phyloP scores from a whole-genome alignment of 2,888 invertebrate species.

The Acleris emargana region DNA sequence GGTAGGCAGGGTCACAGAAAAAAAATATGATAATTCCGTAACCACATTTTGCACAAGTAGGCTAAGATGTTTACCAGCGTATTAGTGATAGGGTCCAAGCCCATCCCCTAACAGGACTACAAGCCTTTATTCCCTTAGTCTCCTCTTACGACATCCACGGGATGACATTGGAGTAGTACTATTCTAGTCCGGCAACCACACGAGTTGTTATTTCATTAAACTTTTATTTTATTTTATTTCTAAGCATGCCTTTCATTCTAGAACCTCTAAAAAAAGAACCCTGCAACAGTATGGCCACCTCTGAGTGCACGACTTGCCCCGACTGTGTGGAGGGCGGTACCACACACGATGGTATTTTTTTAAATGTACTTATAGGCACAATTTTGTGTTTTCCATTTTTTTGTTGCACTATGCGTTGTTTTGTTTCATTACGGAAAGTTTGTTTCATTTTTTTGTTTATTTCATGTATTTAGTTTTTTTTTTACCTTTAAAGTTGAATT shows the following conservation, averaged over 20 bases:
- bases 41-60: too few relatives aligned
- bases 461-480: slow-evolving; percentile 3
- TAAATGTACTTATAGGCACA: slow-evolving; percentile 11
- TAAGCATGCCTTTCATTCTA: slow-evolving; percentile 32
- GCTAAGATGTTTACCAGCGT: too few relatives aligned
- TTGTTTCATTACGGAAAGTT: neutral
- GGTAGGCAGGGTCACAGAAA: too few relatives aligned
- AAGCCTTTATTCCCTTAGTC: too few relatives aligned
- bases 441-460: neutral
- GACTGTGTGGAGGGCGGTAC: slow-evolving; percentile 23
- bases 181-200: too few relatives aligned
- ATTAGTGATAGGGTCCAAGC: too few relatives aligned
- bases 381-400: slow-evolving; percentile 11
- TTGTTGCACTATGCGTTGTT: slow-evolving; percentile 6
- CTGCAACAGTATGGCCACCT: neutral
- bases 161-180: too few relatives aligned
- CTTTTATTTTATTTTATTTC: slow-evolving; percentile 10
- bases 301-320: slow-evolving; percentile 10
- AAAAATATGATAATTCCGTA: too few relatives aligned
- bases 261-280: slow-evolving; percentile 5
- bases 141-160: too few relatives aligned
- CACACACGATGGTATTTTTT: slow-evolving; percentile 4
- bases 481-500: neutral
- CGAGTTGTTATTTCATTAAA: too few relatives aligned
- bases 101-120: too few relatives aligned